Evolutionary conservation across 2,797 vertebrate species (phyloP), one percentile per base, ranked within the genome.

Genomic region (Bradypus variegatus): DNA sequence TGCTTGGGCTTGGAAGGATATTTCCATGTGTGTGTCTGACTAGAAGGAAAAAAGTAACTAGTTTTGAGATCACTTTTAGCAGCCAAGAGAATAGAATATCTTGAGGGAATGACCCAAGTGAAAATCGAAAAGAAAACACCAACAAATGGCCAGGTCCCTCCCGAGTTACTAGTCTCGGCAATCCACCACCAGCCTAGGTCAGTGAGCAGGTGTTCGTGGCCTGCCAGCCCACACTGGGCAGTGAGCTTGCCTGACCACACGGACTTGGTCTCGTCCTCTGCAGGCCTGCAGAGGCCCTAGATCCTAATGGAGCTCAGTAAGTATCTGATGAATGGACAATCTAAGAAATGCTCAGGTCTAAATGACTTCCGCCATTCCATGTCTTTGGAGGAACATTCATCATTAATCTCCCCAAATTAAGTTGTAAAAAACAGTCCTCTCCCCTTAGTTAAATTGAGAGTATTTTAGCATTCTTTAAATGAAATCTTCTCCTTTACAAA

Each of bases 61-160:
- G 84, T 89, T 82, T 94, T 64, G 78, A 62, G 55, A 85, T 90
- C 31, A 67, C 36, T 73, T 13, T 83, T 36, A 55, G 60, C n/a
- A 91, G 90, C 77, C n/a, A 67, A 75, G 16, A 55, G 92, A 94
- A 77, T 62, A n/a, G 36, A 75, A 11, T n/a, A 29, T n/a, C n/a
- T 27, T 1, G 16, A 64, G 55, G 31, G 64, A 89, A n/a, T 25
- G 69, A 76, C 53, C n/a, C 62, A 38, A 69, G 53, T 76, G 76
- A 31, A 88, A 91, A 89, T 23, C 16, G 10, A 88, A 60, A 69
- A 31, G 53, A 15, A 13, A 50, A 65, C 29, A 77, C 64, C 36
- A 27, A 4, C 10, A 19, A 0, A 1, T 2, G 41, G 3, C 36
- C 62, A 45, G 4, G 53, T 55, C 25, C 41, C 36, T 72, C 15